Conservation (phyloP, 2,113 vertebrate species). For the Setophaga kirtlandii region DNA sequence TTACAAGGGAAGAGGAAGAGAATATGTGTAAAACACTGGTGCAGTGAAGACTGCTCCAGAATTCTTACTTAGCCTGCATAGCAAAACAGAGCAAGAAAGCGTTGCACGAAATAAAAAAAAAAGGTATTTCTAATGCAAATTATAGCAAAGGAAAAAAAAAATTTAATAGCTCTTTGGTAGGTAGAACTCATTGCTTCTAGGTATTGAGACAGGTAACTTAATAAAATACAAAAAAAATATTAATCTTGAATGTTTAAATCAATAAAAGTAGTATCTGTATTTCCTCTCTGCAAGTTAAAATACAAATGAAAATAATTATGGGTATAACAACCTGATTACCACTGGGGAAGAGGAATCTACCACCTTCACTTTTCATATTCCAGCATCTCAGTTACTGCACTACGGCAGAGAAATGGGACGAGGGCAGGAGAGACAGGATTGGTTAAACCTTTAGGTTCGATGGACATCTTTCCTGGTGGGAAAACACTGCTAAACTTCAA, state of each 20-base stretch:
- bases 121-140: not conserved
- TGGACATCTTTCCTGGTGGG: not conserved
- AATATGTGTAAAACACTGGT: not conserved
- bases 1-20: not conserved
- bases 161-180: not conserved
- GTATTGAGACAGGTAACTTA: not conserved
- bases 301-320: not conserved
- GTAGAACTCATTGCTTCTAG: not conserved
- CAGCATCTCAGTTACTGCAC: not conserved
- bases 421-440: not conserved
- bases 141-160: not conserved
- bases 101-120: not conserved
- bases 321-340: not conserved
- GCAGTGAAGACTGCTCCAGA: not conserved
- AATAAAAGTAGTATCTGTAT: not conserved
- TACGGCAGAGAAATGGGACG: not conserved
- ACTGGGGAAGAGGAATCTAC: not conserved
- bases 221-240: not conserved
- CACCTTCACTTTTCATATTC: not conserved
- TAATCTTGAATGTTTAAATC: not conserved
- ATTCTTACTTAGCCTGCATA: not conserved
- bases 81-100: not conserved
- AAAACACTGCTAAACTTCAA: not conserved
- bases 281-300: not conserved
- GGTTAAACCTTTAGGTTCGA: not conserved